Base-by-base conservation (phyloP, 2,113 vertebrate species). In the Caranx ignobilis region DNA sequence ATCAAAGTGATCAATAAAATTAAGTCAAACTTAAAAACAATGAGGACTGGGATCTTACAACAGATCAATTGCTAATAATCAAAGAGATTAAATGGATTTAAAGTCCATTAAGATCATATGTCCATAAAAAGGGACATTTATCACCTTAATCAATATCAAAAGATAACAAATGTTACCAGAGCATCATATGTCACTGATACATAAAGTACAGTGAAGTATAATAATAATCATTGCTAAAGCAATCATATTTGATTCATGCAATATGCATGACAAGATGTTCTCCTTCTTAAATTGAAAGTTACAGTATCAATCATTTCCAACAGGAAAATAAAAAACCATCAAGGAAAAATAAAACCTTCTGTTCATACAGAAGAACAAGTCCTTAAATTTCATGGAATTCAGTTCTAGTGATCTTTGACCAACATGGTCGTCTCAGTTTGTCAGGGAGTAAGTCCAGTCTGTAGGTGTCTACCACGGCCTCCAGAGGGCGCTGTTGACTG, bases 391-490 rank as follows among this genome's bases (percentile, higher is more conserved):
- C 18, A 34, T 18, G 54, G 16, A 56, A 47, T 74, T 62, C 18
- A 41, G 12, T 71, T 60, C 37, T 15, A 19, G 18, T 41, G 13
- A 67, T 62, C 39, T 56, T 59, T 57, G 81, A 91, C 75, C 83
- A 83, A 81, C 55, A 56, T 87, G 83, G 69, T 84, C 82, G 19
- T 54, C 12, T 84, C 6, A 61, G 65, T 75, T 50, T 52, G 73
- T 77, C 26, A 67, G 69, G 11, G 13, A 26, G 50, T 32, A 35
- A 2, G 39, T 79, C 34, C 69, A 79, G 71, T 67, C 60, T 81
- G 80, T 64, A 78, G 65, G 57, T 37, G 54, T 88, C 88, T 91
- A 84, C 87, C 61, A 91, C 16, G 87, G 91, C 74, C 93, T 93
- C 92, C 91, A 94, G 88, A 37, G 82, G 88, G 72, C 18, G 15